phyloP scores from a whole-genome alignment of 2,797 vertebrate species.

The Ataeniobius toweri region DNA sequence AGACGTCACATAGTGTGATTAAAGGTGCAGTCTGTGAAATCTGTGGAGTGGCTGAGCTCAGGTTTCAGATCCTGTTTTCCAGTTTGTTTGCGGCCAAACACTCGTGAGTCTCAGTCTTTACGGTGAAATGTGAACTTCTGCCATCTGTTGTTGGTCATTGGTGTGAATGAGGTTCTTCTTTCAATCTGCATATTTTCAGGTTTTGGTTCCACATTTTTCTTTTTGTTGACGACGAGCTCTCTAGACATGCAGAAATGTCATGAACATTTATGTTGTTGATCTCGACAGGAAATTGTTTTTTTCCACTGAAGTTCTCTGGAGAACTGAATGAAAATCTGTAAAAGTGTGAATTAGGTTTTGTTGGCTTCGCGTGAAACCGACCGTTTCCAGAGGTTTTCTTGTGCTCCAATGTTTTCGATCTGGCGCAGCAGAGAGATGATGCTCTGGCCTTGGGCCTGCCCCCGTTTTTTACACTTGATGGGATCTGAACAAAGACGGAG shows the following conservation, averaged over 20 bases:
- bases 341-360: conserved; percentile 22
- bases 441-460: conserved; percentile 50
- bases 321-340: neutral
- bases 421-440: conserved; percentile 20
- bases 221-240: neutral
- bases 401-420: conserved; percentile 16
- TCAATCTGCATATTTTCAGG: neutral
- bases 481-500: conserved; percentile 71
- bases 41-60: conserved; percentile 9
- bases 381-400: neutral
- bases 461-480: conserved; percentile 68
- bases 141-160: conserved; percentile 44
- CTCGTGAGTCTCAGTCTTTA: conserved; percentile 14
- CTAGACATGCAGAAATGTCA: neutral
- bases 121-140: conserved; percentile 36
- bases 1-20: neutral
- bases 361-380: neutral
- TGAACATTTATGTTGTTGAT: conserved; percentile 11
- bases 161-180: conserved; percentile 27
- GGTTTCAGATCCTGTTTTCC: conserved; percentile 32
- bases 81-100: conserved; percentile 13
- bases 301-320: neutral
- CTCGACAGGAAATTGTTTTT: conserved; percentile 20
- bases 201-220: conserved; percentile 30
- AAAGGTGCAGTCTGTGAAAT: neutral